Percentiles rank a stretch among this genome's conserved stretches.
Evolutionary conservation across 2,797 vertebrate genomes (phyloP).

Genomic region (Simalia tracyae): DNA sequence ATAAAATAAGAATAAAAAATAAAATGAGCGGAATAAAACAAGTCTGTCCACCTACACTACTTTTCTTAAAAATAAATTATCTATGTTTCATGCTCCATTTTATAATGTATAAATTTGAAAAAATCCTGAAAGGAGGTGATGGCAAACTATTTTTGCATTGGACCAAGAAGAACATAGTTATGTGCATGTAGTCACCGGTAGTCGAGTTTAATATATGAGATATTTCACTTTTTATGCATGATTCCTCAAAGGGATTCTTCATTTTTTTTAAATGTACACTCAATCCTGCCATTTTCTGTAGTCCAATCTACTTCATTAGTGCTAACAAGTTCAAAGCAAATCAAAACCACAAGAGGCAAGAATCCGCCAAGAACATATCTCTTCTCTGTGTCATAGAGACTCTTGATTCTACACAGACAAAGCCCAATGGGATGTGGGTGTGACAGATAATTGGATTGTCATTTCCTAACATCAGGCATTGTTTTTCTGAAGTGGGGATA

Average conservation of each 20-base stretch:
- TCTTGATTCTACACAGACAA: background rate
- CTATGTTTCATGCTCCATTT: background rate
- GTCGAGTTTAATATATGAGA: background rate
- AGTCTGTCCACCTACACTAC: background rate
- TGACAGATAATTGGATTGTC: background rate
- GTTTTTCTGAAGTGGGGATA: background rate
- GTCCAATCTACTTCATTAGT: background rate
- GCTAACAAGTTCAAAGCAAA: slow-evolving; percentile 25
- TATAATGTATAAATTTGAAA: background rate
- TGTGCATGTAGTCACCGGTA: background rate
- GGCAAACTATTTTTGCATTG: background rate
- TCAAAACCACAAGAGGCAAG: background rate
- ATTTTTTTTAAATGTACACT: background rate
- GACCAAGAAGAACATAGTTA: background rate
- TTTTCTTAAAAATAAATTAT: background rate
- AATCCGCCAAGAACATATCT: slow-evolving; percentile 8
- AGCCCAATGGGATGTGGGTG: slow-evolving; percentile 2
- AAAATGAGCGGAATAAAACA: background rate
- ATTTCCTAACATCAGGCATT: background rate
- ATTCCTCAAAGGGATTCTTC: background rate
- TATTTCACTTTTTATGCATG: background rate
- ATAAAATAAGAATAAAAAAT: background rate
- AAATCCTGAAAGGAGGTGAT: background rate
- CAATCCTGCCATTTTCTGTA: background rate
- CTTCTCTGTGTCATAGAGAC: slow-evolving; percentile 25